phyloP scores from a whole-genome alignment of 2,797 vertebrate genomes.

The Ptychadena robeensis region DNA sequence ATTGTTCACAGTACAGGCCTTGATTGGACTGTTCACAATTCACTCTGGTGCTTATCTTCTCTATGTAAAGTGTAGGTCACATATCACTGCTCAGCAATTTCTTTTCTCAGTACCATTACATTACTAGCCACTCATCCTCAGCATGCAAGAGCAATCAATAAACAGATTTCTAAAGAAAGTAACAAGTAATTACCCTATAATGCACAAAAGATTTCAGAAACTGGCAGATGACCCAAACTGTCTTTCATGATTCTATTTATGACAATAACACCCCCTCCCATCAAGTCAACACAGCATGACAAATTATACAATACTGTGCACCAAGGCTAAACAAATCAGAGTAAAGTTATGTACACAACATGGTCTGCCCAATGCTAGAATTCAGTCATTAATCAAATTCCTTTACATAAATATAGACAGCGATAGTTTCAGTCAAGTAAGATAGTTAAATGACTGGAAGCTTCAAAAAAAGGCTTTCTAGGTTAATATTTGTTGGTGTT shows the following conservation, averaged over 20 bases:
- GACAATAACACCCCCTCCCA: not conserved
- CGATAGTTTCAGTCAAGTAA: too few species aligned
- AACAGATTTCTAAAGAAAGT: constrained; percentile 21
- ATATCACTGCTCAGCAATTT: not conserved
- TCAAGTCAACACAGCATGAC: not conserved
- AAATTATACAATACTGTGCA: not conserved
- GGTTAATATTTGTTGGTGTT: too few species aligned
- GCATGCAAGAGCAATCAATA: constrained; percentile 17
- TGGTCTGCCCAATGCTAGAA: too few species aligned
- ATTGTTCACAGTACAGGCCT: not conserved
- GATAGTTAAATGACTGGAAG: too few species aligned
- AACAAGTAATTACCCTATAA: not conserved
- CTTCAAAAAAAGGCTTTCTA: too few species aligned
- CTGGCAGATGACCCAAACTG: not conserved
- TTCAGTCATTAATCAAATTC: too few species aligned
- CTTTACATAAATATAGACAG: too few species aligned
- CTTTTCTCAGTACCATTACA: not conserved
- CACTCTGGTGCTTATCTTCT: not conserved
- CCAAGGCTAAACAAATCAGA: not conserved
- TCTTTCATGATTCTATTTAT: not conserved
- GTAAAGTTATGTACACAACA: too few species aligned
- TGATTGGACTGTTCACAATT: not conserved
- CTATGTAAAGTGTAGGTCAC: not conserved
- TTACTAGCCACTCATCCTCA: not conserved
- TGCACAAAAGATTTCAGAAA: not conserved